Conservation (phyloP, 2,888 invertebrate species). For the Drosophila imparisetae region DNA sequence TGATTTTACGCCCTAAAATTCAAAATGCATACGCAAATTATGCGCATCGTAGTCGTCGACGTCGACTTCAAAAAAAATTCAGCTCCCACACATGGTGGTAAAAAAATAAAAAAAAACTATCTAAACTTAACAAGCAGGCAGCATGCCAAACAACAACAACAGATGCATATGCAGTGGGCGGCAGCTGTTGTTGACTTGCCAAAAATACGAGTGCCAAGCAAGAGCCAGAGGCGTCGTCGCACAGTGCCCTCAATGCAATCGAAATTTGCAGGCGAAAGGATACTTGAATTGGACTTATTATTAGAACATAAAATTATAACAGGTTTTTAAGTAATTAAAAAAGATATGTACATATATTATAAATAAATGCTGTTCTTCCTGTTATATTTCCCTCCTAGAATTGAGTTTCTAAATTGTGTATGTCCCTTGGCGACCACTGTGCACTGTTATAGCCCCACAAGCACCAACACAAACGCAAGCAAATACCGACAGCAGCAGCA, state of each 20-base stretch:
- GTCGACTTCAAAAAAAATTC: conserved; percentile 43
- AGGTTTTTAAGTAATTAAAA: not conserved
- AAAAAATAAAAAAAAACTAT: conserved; percentile 41
- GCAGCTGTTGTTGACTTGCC: conserved; percentile 44
- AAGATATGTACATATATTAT: not conserved
- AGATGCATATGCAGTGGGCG: conserved; percentile 50
- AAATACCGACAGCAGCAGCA: conserved; percentile 7
- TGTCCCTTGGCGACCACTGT: conserved; percentile 44
- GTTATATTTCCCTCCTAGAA: not conserved
- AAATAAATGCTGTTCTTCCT: not conserved
- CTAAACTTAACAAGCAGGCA: conserved; percentile 70
- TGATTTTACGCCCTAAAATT: conserved; percentile 76
- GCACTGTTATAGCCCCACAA: conserved; percentile 28
- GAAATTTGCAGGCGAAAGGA: not conserved
- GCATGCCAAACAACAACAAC: conserved; percentile 57
- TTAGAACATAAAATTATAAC: not conserved
- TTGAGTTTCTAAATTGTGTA: conserved; percentile 6
- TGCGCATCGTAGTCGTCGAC: conserved; percentile 68
- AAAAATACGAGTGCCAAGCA: conserved; percentile 44
- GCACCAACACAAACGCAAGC: conserved; percentile 21
- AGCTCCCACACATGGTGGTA: conserved; percentile 66
- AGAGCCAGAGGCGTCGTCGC: conserved; percentile 45
- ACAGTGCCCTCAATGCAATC: conserved; percentile 32
- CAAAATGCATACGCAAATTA: conserved; percentile 77
- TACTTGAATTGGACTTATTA: not conserved